phyloP scores from a whole-genome alignment of 2,888 invertebrate genomes.

The Heliconius erato region DNA sequence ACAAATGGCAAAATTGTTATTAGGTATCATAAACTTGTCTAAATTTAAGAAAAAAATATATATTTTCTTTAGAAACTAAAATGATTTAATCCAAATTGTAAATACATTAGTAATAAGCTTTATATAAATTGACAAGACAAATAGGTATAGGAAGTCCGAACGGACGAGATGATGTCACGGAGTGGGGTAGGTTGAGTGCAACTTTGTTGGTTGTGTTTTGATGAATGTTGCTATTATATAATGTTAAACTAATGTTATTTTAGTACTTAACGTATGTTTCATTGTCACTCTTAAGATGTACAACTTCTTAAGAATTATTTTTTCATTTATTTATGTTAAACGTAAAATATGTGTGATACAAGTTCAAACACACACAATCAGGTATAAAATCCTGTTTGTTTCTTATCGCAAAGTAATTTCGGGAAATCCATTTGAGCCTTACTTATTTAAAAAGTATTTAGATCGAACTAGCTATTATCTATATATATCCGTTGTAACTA shows the following conservation, averaged over 20 bases:
- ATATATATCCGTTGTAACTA: no score
- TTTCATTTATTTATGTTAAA: neutral
- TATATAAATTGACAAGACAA: conserved; percentile 30
- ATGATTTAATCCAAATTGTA: neutral
- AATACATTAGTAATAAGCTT: conserved; percentile 3
- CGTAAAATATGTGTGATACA: no score
- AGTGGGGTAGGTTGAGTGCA: conserved; percentile 7
- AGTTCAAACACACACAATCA: no score
- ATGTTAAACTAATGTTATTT: conserved; percentile 2
- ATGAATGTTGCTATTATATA: conserved; percentile 1
- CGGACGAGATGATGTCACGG: conserved; percentile 37
- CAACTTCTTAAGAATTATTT: neutral
- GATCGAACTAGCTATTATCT: neutral
- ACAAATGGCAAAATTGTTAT: neutral
- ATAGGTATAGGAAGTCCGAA: conserved; percentile 35
- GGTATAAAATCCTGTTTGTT: no score
- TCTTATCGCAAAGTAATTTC: no score
- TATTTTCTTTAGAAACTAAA: no score
- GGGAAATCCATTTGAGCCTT: no score
- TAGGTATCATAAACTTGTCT: no score
- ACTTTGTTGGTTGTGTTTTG: neutral
- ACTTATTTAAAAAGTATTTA: no score
- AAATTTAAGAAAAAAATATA: neutral
- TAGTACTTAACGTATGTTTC: neutral
- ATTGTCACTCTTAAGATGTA: neutral